Conservation (phyloP, 2,888 invertebrate species). For the Habroteleia sp. region DNA sequence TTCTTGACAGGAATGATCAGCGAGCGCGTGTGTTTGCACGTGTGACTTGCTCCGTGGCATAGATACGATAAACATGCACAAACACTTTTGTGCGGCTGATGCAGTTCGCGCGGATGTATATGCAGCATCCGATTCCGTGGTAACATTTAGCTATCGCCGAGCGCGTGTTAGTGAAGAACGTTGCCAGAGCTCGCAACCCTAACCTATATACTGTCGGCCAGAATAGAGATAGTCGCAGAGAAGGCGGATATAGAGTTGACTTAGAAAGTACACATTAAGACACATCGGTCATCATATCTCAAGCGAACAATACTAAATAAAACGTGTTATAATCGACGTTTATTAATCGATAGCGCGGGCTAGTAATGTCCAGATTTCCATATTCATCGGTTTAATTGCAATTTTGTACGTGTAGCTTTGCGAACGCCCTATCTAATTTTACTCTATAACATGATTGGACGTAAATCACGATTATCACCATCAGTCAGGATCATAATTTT, state of each 20-base stretch:
- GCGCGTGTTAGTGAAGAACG: conserved; percentile 69
- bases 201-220: conserved; percentile 77
- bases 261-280: conserved; percentile 54
- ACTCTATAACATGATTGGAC: too few relatives aligned
- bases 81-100: conserved; percentile 40
- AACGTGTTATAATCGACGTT: conserved; percentile 26
- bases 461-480: too few relatives aligned
- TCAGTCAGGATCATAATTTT: too few relatives aligned
- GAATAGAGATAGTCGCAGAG: conserved; percentile 71
- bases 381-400: not conserved
- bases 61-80: conserved; percentile 58
- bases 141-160: conserved; percentile 29
- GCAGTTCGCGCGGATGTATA: conserved; percentile 36
- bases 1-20: conserved; percentile 61
- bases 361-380: conserved; percentile 3
- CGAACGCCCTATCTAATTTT: too few relatives aligned
- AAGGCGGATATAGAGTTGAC: conserved; percentile 62
- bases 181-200: conserved; percentile 77
- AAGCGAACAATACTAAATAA: conserved; percentile 23
- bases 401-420: too few relatives aligned
- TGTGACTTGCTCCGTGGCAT: conserved; percentile 59
- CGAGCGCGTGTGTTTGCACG: conserved; percentile 60
- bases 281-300: conserved; percentile 43
- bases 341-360: conserved; percentile 7
- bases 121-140: conserved; percentile 61